Evolutionary conservation across 2,797 vertebrate genomes (phyloP), one percentile per base, ranked within the genome.

Genomic region (Thunnus albacares): DNA sequence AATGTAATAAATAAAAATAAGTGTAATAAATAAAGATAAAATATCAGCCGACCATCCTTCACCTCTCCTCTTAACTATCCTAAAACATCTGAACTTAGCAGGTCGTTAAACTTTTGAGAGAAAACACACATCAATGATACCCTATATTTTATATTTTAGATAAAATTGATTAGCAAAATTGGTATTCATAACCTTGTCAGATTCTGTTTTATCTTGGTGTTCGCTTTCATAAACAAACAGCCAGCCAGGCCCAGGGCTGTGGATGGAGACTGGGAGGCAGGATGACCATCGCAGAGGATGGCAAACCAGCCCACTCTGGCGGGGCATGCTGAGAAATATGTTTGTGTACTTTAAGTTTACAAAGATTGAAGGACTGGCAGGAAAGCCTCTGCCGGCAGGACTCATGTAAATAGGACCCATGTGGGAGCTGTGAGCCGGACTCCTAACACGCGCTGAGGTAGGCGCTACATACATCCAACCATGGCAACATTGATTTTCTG

Each of bases 81-180:
- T 49, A 20, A 77, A 83, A 86, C 72, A 86, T 92, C 86, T 87
- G 75, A 90, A 89, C 70, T 84, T 85, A 79, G 80, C 67, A 75
- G 75, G 70, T 79, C 20, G 58, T 60, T 83, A 62, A 88, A 87
- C 82, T 89, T 91, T 87, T 64, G 55, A 86, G 77, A 76, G 87
- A 80, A 92, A 92, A 94, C 92, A 89, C 77, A 90, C 90, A 85
- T 95, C 93, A 91, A 92, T 93, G 91, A 81, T 88, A 85, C 74
- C 79, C 73, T 91, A 90, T 85, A 90, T 92, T 92, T 93, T 85
- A 90, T 92, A 90, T 91, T 95, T 90, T 87, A 87, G 93, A 93
- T 91, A 83, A 92, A 93, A 96, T 96, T 92, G 94, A 96, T 95
- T 94, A 94, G 92, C 87, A 84, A 93, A 92, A 95, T 95, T 94